Base-by-base conservation (phyloP, 1,140 invertebrate genomes). In the Conus betulinus region DNA sequence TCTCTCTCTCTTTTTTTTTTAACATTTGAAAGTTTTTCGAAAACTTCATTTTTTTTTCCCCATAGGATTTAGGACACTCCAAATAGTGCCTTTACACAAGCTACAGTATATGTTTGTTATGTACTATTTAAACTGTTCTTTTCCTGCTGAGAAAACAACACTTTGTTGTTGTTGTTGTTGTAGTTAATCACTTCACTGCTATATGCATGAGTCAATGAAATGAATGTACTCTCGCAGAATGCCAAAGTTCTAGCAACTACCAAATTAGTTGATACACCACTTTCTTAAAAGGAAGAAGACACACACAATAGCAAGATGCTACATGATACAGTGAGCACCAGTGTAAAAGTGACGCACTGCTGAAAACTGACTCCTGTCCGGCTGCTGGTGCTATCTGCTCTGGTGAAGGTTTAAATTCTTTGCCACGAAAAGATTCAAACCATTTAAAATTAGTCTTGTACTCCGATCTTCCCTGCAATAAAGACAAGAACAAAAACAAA, bases 391-490 rank as follows among this genome's bases (percentile, higher is more conserved):
- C 90, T 27, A 84, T 76, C 71, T 92, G 91, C 85, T 92, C 91
- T 25, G 53, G 60, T 67, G 89, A 76, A 71, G 91, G 91, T 11
- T 74, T 67, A 88, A 92, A 92, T 27, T 25, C 84, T 85, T 89
- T 89, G 84, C 89, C 90, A 67, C 88, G 90, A 81, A 86, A 91
- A 7, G 91, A 92, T 27, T 92, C 89, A n/a, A 89, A n/a, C 91
- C 91, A 91, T 78, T 90, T 86, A 88, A 85, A 92, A 83, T 91
- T 60, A 60, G 85, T 84, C 74, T 91, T 88, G 88, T 92, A 92
- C 84, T 92, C 91, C 5, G 91, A 92, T 88, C 86, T 87, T 60
- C 91, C 90, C 91, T 92, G 88, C 25, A 89, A 88, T 23, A 25
- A 83, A 17, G 55, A 55, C 25, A 39, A 79, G 10, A 81, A 71